Percentiles rank a stretch among this genome's conserved stretches.
Evolutionary conservation across 2,113 vertebrate genomes (phyloP).

Genomic region (Platichthys stellatus): DNA sequence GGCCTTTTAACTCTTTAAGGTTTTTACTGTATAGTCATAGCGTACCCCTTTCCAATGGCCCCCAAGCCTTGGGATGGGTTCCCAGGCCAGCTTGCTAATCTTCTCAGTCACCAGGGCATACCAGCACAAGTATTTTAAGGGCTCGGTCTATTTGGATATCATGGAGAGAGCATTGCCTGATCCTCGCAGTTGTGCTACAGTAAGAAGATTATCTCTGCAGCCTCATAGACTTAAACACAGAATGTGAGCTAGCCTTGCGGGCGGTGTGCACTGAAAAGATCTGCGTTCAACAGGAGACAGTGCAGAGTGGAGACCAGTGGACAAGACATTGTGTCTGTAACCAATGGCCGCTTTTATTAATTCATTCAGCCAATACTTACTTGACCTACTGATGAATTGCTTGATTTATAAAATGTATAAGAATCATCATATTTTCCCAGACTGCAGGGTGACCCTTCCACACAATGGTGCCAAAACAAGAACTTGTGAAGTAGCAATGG

Average conservation of each 20-base stretch:
- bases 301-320: slow-evolving; percentile 1
- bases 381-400: background rate
- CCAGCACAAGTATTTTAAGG: slow-evolving; percentile 72
- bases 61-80: slow-evolving; percentile 32
- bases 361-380: background rate
- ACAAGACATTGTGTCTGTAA: background rate
- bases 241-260: slow-evolving; percentile 20
- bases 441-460: too few species aligned
- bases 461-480: background rate
- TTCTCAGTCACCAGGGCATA: slow-evolving; percentile 61
- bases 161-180: slow-evolving; percentile 53
- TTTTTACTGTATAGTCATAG: slow-evolving; percentile 38
- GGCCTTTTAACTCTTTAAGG: background rate
- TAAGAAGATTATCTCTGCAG: slow-evolving; percentile 73
- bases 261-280: background rate
- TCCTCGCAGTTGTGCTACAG: slow-evolving; percentile 65
- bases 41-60: slow-evolving; percentile 29
- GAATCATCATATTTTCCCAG: too few species aligned
- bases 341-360: background rate
- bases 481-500: background rate
- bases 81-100: slow-evolving; percentile 62
- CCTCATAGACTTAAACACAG: slow-evolving; percentile 59
- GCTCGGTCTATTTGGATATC: slow-evolving; percentile 66
- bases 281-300: background rate
- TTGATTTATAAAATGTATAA: background rate